These are phyloP conservation scores for Mastigias papua DNA, from an alignment of 30 jellyfish, hydroid and myxozoan species.

Conservation along the genomic window DNA sequence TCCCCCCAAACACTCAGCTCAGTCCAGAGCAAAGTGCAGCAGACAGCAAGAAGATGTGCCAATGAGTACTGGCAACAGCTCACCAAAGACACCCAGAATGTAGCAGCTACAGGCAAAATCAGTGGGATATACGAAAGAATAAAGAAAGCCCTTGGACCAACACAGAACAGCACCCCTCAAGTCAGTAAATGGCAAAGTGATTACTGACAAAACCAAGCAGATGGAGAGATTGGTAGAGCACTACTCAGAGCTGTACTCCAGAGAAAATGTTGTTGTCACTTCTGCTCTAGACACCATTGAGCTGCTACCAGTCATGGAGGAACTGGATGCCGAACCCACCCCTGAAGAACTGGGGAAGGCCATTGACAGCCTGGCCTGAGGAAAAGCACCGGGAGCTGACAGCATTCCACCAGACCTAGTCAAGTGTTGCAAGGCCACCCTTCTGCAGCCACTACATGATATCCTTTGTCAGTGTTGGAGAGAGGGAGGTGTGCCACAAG, in stretches of 20 bases:
- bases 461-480: constrained; percentile 42
- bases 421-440: constrained; percentile 14
- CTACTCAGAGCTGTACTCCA: constrained; percentile 64
- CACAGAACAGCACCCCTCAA: constrained; percentile 49
- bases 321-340: constrained; percentile 50
- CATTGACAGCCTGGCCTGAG: constrained; percentile 32
- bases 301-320: constrained; percentile 55
- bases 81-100: constrained; percentile 15
- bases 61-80: constrained; percentile 60
- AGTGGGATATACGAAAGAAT: constrained; percentile 56
- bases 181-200: constrained; percentile 7
- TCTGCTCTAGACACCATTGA: constrained; percentile 37
- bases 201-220: constrained; percentile 47
- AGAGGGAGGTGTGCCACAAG: constrained; percentile 45
- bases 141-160: constrained; percentile 49
- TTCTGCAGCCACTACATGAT: not conserved
- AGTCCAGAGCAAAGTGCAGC: constrained; percentile 39
- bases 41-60: constrained; percentile 38
- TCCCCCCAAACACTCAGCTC: constrained; percentile 4
- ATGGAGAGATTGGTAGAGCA: constrained; percentile 79
- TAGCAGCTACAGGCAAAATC: constrained; percentile 24
- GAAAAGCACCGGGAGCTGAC: constrained; percentile 62
- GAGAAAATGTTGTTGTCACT: constrained; percentile 4
- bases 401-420: constrained; percentile 38
- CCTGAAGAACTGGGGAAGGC: constrained; percentile 50